These are phyloP conservation scores for Rhopalosiphum padi DNA, from an alignment of 1,140 invertebrate genomes.

Conservation along the genomic window DNA sequence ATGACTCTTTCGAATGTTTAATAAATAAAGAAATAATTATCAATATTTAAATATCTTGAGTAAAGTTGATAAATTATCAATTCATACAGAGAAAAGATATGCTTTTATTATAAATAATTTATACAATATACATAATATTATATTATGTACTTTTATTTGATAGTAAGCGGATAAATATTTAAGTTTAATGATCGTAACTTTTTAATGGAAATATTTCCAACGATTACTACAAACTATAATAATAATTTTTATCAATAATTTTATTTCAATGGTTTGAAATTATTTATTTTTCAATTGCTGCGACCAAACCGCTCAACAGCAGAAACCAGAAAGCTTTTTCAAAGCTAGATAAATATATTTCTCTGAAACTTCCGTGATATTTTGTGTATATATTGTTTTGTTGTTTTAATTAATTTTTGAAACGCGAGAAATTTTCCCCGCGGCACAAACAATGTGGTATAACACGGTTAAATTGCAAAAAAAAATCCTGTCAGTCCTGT, in stretches of 20 bases:
- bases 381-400: background rate
- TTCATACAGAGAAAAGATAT: background rate
- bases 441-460: background rate
- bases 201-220: background rate
- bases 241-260: background rate
- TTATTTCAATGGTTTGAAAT: background rate
- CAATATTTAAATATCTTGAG: background rate
- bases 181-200: background rate
- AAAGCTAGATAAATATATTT: background rate
- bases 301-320: background rate
- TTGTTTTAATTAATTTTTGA: slow-evolving; percentile 15
- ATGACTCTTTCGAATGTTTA: background rate
- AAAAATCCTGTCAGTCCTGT: background rate
- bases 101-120: background rate
- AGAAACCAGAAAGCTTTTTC: background rate
- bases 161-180: background rate
- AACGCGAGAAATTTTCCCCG: background rate
- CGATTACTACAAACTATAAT: background rate
- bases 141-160: background rate
- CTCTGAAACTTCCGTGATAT: background rate
- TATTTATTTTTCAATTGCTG: background rate
- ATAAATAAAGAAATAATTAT: background rate
- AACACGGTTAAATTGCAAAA: background rate
- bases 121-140: background rate
- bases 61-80: background rate